These are phyloP conservation scores for Tiaroga cobitis DNA, from an alignment of 2,797 vertebrate species.

Conservation along the genomic window DNA sequence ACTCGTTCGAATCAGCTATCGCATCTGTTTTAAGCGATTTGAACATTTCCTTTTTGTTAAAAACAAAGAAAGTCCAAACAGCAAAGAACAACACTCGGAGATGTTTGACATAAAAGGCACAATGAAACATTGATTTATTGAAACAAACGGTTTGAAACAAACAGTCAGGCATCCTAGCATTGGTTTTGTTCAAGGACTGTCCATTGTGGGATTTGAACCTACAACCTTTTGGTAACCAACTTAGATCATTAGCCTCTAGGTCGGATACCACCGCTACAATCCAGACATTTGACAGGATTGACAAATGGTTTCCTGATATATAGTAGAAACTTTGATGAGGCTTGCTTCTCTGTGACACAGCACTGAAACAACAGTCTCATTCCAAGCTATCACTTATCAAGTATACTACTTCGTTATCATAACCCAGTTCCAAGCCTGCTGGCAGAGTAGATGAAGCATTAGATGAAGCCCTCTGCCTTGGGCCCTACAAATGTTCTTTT, in stretches of 20 bases:
- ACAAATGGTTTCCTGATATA: neutral
- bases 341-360: neutral
- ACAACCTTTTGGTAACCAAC: neutral
- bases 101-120: neutral
- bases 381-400: constrained; percentile 15
- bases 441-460: constrained; percentile 29
- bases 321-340: neutral
- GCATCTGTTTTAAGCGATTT: too few species aligned
- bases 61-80: too few species aligned
- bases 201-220: neutral
- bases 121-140: neutral
- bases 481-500: constrained; percentile 36
- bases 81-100: too few species aligned
- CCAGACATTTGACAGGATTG: neutral
- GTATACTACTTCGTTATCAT: neutral
- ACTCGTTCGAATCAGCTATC: too few species aligned
- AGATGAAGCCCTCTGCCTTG: constrained; percentile 13
- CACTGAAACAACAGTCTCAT: constrained; percentile 19
- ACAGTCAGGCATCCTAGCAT: neutral
- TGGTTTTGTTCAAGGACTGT: neutral
- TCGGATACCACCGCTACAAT: neutral
- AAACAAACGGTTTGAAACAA: constrained; percentile 3
- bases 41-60: too few species aligned
- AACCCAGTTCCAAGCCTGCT: constrained; percentile 30
- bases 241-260: neutral